phyloP scores from a whole-genome alignment of 1,140 invertebrate genomes.

The Sarcophaga peregrina region DNA sequence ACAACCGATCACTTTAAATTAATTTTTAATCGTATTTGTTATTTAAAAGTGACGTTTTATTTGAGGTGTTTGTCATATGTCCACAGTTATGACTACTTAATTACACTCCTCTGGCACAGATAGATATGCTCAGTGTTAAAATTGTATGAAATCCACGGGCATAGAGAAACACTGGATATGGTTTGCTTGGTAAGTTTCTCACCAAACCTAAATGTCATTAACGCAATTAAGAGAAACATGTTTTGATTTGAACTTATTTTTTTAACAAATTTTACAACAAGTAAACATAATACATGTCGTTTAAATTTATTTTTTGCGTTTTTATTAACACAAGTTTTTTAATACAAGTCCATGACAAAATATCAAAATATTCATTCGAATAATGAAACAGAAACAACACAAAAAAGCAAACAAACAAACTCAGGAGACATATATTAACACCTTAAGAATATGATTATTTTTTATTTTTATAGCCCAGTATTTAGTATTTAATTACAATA shows the following conservation, averaged over 20 bases:
- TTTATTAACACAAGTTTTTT: neutral
- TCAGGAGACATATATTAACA: constrained; percentile 36
- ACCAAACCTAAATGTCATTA: constrained; percentile 5
- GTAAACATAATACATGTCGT: neutral
- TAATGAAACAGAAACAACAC: constrained; percentile 1
- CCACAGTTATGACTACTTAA: too few relatives aligned
- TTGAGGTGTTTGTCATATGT: too few relatives aligned
- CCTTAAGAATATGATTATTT: constrained; percentile 24
- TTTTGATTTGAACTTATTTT: neutral
- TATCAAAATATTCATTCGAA: neutral
- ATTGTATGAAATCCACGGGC: too few relatives aligned
- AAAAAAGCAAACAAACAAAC: too few relatives aligned
- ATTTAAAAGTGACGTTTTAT: too few relatives aligned
- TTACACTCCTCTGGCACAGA: too few relatives aligned
- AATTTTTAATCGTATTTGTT: too few relatives aligned
- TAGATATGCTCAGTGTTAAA: too few relatives aligned
- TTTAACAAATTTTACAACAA: neutral
- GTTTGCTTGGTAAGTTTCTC: neutral
- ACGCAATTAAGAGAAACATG: neutral
- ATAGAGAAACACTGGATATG: too few relatives aligned
- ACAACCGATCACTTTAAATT: too few relatives aligned
- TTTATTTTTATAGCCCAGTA: neutral
- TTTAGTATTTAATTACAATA: neutral
- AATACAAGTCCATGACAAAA: neutral
- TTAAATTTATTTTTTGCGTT: too few relatives aligned